Conservation (phyloP, 1,140 invertebrate genomes). For the Coenobita brevimanus region DNA sequence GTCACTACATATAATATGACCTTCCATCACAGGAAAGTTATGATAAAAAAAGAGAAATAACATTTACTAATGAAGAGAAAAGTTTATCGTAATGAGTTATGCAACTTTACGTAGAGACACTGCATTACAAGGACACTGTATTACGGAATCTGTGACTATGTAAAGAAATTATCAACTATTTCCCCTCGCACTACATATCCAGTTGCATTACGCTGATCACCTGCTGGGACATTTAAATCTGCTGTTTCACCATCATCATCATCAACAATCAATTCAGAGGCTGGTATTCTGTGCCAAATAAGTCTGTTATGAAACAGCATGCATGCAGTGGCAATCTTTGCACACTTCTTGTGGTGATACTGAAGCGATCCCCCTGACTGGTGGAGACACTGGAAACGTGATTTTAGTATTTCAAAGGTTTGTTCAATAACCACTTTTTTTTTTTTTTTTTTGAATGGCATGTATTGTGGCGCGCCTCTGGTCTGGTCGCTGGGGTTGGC, state of each 20-base stretch:
- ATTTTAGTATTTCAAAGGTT: neutral
- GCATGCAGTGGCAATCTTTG: neutral
- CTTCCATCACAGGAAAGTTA: no score
- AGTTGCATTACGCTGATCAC: no score
- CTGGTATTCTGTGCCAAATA: neutral
- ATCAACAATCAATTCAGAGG: neutral
- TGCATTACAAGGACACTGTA: no score
- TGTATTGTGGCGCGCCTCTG: neutral
- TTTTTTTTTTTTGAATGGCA: neutral
- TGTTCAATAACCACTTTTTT: conserved; percentile 2
- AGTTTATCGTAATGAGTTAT: no score
- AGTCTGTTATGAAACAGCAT: neutral
- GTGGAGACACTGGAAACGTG: neutral
- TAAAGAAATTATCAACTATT: no score
- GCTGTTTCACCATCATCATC: neutral
- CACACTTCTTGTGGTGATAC: neutral
- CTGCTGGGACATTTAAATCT: no score
- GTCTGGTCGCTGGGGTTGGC: neutral
- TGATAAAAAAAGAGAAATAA: no score
- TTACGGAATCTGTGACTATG: no score
- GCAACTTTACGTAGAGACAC: no score
- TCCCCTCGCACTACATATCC: no score
- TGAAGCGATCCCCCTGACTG: neutral
- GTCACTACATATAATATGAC: no score
- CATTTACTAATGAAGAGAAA: no score